phyloP scores from a whole-genome alignment of 2,113 vertebrate species.

The Archilochus colubris region DNA sequence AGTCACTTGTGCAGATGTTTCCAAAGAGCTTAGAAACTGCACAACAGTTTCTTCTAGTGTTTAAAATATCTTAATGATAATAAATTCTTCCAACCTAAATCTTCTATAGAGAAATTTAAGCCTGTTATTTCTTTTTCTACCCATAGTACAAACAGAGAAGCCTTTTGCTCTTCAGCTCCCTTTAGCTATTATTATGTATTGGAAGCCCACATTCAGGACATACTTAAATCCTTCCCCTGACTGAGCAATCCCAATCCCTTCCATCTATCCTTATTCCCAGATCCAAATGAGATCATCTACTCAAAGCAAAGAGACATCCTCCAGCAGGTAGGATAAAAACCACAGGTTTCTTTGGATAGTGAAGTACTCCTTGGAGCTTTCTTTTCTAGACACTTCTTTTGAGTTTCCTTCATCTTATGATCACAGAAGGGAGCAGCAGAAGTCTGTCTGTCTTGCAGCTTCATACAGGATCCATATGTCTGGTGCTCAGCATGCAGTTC shows the following conservation, averaged over 20 bases:
- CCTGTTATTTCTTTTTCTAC: background rate
- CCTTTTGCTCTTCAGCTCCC: background rate
- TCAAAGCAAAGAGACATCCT: background rate
- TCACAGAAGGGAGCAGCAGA: background rate
- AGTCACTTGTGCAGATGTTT: background rate
- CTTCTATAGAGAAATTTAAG: background rate
- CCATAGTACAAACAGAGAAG: background rate
- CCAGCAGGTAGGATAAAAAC: background rate
- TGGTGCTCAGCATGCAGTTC: background rate
- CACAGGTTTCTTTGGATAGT: background rate
- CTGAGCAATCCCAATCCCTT: background rate
- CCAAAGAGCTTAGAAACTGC: background rate
- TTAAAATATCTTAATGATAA: background rate
- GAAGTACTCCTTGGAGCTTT: background rate
- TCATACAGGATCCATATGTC: slow-evolving; percentile 40
- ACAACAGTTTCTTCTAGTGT: background rate
- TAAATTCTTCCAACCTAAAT: background rate
- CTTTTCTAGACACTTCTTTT: slow-evolving; percentile 13
- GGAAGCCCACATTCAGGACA: background rate
- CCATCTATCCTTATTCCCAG: background rate
- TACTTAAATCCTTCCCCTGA: background rate
- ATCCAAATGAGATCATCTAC: background rate
- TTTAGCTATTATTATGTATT: background rate
- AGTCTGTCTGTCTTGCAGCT: slow-evolving; percentile 33
- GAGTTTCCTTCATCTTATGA: background rate